A percentile compares a stretch with the other conserved stretches of the same genome.
These are phyloP conservation scores for Tortricodes alternella DNA, from an alignment of 2,888 invertebrate species.

Conservation along the genomic window DNA sequence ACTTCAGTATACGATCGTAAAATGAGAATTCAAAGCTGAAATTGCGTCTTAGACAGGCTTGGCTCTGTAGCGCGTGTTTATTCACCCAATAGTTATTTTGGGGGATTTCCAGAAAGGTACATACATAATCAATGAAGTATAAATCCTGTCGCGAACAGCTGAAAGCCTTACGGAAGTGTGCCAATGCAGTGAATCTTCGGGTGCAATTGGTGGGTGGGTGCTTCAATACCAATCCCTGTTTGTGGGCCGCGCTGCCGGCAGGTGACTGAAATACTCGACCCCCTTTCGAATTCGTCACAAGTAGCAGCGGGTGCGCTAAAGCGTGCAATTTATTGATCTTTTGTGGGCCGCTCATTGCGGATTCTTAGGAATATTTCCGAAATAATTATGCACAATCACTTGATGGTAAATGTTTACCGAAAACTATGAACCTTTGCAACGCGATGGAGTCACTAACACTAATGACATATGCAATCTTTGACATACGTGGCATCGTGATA, in stretches of 20 bases:
- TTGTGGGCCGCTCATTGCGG: too few relatives aligned
- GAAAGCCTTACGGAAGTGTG: not conserved
- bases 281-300: not conserved
- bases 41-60: not conserved
- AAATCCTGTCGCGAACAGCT: not conserved
- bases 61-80: not conserved
- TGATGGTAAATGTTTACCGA: too few relatives aligned
- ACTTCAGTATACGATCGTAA: not conserved
- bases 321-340: not conserved
- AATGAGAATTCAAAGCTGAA: not conserved
- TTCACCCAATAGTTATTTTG: not conserved
- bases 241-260: too few relatives aligned
- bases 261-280: not conserved
- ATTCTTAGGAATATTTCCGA: too few relatives aligned
- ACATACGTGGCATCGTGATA: too few relatives aligned
- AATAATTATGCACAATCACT: too few relatives aligned
- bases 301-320: not conserved
- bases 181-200: not conserved
- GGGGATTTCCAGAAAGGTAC: not conserved
- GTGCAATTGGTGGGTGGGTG: too few relatives aligned
- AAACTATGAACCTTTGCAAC: too few relatives aligned
- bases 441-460: too few relatives aligned
- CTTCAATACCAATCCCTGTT: too few relatives aligned
- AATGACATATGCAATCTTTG: too few relatives aligned
- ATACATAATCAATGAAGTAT: not conserved